Percentiles rank a stretch among this genome's conserved stretches.
phyloP scores from a whole-genome alignment of 2,113 vertebrate species.

The Malaclemys terrapin region DNA sequence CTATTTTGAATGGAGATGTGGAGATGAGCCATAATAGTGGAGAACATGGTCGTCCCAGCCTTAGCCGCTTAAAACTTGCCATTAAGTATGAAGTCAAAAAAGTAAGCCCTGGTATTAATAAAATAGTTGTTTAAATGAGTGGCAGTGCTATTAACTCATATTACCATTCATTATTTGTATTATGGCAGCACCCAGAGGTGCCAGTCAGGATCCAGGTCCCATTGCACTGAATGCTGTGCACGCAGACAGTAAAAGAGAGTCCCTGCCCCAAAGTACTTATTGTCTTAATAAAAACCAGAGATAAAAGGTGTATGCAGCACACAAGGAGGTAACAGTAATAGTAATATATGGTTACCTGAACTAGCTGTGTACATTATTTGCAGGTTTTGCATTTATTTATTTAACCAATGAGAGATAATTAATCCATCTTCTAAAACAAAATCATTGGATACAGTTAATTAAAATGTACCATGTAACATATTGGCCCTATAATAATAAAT shows the following conservation, averaged over 20 bases:
- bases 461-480: background rate
- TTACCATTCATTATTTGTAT: background rate
- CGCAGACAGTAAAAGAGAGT: background rate
- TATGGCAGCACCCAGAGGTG: background rate
- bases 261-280: fast-evolving
- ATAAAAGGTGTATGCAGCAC: background rate
- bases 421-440: background rate
- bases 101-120: constrained; percentile 78
- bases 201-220: background rate
- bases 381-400: background rate
- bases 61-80: constrained; percentile 93
- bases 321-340: background rate
- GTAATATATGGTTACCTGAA: background rate
- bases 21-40: constrained; percentile 76
- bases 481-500: background rate
- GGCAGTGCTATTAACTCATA: background rate
- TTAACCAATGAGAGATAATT: background rate
- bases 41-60: constrained; percentile 82
- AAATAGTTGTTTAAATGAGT: background rate
- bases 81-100: constrained; percentile 99
- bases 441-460: background rate
- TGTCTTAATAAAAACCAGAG: background rate
- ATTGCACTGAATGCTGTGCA: background rate
- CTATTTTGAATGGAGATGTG: constrained; percentile 91
- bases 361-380: background rate